Base-by-base conservation (phyloP, 2,113 vertebrate genomes). In the Nycticryphes semicollaris region DNA sequence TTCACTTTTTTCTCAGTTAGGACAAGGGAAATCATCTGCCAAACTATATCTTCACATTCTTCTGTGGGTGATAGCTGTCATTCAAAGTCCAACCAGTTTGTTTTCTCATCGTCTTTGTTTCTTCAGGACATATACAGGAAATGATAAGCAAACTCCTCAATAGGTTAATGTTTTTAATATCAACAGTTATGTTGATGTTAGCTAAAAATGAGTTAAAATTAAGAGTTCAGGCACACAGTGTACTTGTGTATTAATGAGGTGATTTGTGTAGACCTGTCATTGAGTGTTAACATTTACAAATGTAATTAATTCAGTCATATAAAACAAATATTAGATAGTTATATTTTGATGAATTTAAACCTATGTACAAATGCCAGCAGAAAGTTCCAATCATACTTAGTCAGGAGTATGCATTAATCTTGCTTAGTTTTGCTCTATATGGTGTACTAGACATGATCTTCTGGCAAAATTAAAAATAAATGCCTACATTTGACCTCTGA, bases 351-450 rank as follows among this genome's bases (percentile, higher is more conserved):
- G 90, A 94, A 98, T 98, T 96, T 91, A 97, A 98, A 97, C 97
- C 95, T 98, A 98, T 97, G 93, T 95, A 93, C 35, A 80, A 97
- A 96, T 94, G 93, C 92, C 87, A 97, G 96, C 98, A 98, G 98
- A 98, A 99, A 98, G 91, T 92, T 89, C 90, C 80, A 98, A 95
- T 99, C 98, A 98, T 95, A 97, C 87, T 97, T 97, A 98, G 97
- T 98, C 97, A 98, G 90, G 88, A 92, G 93, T 70, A 88, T 80
- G 93, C 93, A 98, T 99, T 98, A 95, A 98, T 99, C 98, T 96
- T 98, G 91, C 86, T 98, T 98, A 98, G 82, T 94, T 98, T 97
- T 91, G 50, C 85, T 97, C 97, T 97, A 92, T 95, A 97, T 94
- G 96, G 83, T 97, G 93, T 91, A 96, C 97, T 97, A 97, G 96